Evolutionary conservation across 2,888 invertebrate genomes (phyloP).

Genomic region (Tigriopus californicus): DNA sequence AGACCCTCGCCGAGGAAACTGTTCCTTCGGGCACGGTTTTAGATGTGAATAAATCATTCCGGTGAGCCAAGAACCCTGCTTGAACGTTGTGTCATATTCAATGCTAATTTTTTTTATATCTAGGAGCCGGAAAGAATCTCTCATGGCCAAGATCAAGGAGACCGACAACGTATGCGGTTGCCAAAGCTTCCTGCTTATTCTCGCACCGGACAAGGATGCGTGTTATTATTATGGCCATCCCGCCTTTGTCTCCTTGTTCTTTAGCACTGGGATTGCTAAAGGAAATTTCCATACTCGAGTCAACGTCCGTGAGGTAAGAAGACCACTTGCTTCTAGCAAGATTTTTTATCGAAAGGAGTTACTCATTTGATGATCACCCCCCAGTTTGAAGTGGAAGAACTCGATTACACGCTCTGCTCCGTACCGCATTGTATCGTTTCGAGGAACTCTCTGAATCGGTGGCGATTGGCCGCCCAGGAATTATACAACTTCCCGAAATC

Average conservation of each 20-base stretch:
- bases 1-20: too few species aligned
- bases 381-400: slow-evolving; percentile 4
- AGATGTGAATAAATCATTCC: too few species aligned
- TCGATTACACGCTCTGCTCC: slow-evolving; percentile 1
- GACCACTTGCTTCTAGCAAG: background rate
- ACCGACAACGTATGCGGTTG: slow-evolving; percentile 9
- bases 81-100: too few species aligned
- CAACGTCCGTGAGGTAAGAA: background rate
- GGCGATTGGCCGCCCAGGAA: slow-evolving; percentile 13
- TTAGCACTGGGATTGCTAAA: background rate
- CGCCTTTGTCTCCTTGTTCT: slow-evolving; percentile 5
- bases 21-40: too few species aligned
- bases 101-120: too few species aligned
- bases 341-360: background rate
- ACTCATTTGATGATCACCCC: too few species aligned
- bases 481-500: slow-evolving; percentile 2
- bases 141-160: slow-evolving; percentile 7
- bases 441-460: slow-evolving; percentile 1
- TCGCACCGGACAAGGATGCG: slow-evolving; percentile 1
- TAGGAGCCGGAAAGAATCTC: slow-evolving; percentile 1
- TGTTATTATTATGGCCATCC: background rate
- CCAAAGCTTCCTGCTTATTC: background rate
- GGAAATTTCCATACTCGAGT: background rate
- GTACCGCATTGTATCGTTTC: slow-evolving; percentile 9
- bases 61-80: too few species aligned